These are phyloP conservation scores for Vireo altiloquus DNA, from an alignment of 2,113 vertebrate genomes.

Conservation along the genomic window DNA sequence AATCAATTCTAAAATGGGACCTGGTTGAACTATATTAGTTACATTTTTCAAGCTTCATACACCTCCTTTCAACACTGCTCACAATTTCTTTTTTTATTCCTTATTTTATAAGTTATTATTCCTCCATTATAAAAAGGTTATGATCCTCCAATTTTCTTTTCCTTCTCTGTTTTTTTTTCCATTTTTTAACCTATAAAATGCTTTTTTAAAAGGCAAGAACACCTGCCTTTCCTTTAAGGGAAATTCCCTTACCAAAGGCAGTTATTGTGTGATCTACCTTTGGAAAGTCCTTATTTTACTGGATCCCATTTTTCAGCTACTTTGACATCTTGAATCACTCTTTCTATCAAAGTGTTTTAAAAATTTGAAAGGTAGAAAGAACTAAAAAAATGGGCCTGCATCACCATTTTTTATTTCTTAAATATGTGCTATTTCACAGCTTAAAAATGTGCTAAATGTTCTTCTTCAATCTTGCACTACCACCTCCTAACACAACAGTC, in stretches of 20 bases:
- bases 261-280: neutral
- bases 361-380: neutral
- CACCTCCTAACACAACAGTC: neutral
- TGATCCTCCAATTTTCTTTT: neutral
- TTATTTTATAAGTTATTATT: neutral
- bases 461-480: neutral
- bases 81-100: neutral
- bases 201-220: neutral
- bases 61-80: neutral
- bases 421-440: neutral
- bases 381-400: neutral
- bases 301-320: neutral
- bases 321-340: neutral
- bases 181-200: neutral
- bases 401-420: neutral
- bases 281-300: neutral
- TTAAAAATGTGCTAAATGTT: neutral
- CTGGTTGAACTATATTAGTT: neutral
- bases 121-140: neutral
- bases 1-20: neutral
- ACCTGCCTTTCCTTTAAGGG: neutral
- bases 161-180: neutral
- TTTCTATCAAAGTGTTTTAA: neutral
- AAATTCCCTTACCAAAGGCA: neutral
- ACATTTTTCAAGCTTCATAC: neutral